A percentile compares a stretch with the other conserved stretches of the same genome.
Conservation (phyloP, 2,113 vertebrate species). For the Aldabrachelys gigantea region DNA sequence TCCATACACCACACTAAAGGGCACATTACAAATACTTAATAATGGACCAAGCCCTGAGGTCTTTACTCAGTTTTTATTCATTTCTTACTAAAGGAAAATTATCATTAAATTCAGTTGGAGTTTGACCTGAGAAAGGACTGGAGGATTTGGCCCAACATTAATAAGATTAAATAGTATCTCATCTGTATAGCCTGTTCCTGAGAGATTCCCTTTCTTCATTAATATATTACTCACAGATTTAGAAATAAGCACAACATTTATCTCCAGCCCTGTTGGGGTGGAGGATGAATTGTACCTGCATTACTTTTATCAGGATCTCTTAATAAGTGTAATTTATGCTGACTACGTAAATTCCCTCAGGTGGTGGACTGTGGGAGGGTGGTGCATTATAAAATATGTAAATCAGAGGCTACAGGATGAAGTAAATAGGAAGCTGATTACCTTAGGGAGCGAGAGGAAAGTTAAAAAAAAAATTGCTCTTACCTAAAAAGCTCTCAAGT, state of each 20-base stretch:
- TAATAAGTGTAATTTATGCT: neutral
- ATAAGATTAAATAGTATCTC: neutral
- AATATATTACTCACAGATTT: constrained; percentile 1
- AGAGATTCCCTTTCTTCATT: neutral
- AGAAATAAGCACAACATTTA: constrained; percentile 27
- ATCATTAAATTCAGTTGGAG: neutral
- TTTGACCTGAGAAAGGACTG: neutral
- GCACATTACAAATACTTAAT: neutral
- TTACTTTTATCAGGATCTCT: neutral
- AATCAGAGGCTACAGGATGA: neutral
- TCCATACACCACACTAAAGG: neutral
- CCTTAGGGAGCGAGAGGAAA: neutral
- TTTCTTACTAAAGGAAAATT: neutral
- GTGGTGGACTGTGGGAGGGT: neutral
- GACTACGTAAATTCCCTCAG: neutral
- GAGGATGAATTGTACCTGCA: neutral
- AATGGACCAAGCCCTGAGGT: neutral
- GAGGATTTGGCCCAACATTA: neutral
- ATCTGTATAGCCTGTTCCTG: neutral
- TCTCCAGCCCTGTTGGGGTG: neutral
- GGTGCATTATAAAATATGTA: neutral
- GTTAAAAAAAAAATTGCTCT: neutral
- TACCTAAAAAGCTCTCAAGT: neutral
- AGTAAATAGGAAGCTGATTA: neutral
- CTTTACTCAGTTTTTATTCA: neutral